Evolutionary conservation across 2,888 invertebrate genomes (phyloP).

Genomic region (Cybosia mesomella): DNA sequence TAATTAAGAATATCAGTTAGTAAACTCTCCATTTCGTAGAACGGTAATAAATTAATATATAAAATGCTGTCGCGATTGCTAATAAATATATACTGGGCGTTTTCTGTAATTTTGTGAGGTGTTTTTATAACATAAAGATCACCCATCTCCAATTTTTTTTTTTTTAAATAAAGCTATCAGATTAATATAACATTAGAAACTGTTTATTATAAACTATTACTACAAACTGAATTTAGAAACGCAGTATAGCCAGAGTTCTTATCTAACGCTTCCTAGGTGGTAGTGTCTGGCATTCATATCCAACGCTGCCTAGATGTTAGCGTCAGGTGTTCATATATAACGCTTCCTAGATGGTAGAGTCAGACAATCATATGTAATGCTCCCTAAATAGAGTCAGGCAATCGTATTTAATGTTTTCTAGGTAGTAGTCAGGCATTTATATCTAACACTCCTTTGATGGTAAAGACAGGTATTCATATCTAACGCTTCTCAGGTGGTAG

Average conservation of each 20-base stretch:
- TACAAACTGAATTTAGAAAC: neutral
- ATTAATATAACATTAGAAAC: neutral
- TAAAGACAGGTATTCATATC: neutral
- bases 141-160: neutral
- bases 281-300: no score
- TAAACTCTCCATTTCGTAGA: constrained; percentile 68
- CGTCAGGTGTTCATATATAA: no score
- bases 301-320: no score
- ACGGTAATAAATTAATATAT: constrained; percentile 38
- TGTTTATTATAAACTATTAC: no score
- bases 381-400: neutral
- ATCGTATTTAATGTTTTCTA: neutral
- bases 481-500: neutral
- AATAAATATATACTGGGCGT: constrained; percentile 15
- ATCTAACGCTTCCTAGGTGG: no score
- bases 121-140: neutral
- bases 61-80: constrained; percentile 24
- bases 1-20: constrained; percentile 69
- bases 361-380: neutral
- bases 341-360: neutral
- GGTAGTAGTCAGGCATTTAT: no score
- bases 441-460: neutral
- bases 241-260: no score
- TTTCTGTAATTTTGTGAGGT: neutral
- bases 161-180: neutral